A percentile compares a stretch with the other conserved stretches of the same genome.
These are phyloP conservation scores for Conops quadrifasciatus DNA, from an alignment of 2,888 invertebrate species.

Conservation along the genomic window DNA sequence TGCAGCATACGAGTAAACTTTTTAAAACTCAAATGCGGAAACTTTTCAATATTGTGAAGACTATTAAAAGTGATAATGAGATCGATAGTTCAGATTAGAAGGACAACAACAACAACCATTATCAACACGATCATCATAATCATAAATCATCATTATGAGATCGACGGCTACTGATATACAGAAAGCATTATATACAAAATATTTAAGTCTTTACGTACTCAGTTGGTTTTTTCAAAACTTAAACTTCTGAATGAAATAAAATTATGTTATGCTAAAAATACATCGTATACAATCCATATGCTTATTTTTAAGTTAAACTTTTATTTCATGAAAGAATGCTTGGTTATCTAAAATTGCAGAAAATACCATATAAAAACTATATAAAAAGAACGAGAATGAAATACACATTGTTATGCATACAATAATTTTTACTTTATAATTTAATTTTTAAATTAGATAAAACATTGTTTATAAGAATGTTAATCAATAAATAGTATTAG, in stretches of 20 bases:
- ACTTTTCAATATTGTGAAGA: conserved; percentile 50
- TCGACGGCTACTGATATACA: background rate
- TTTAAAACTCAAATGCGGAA: conserved; percentile 52
- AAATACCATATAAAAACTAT: too few species aligned
- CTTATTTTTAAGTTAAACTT: too few species aligned
- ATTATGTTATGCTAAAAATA: conserved; percentile 20
- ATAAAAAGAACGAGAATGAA: too few species aligned
- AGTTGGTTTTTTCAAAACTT: conserved; percentile 10
- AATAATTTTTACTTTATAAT: too few species aligned
- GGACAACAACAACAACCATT: background rate
- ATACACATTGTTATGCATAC: too few species aligned
- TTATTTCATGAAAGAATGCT: too few species aligned
- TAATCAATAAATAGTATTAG: too few species aligned
- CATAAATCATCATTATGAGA: background rate
- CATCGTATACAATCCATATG: too few species aligned
- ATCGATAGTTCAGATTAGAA: conserved; percentile 40
- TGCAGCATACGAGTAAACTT: conserved; percentile 47
- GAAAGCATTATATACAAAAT: background rate
- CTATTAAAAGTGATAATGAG: conserved; percentile 47
- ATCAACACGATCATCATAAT: too few species aligned
- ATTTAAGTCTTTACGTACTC: background rate
- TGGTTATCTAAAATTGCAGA: too few species aligned
- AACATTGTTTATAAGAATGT: too few species aligned
- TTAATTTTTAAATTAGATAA: too few species aligned
- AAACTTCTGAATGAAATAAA: conserved; percentile 8